These are phyloP conservation scores for Tolypeutes matacus DNA, from an alignment of 2,797 vertebrate genomes.

Conservation along the genomic window DNA sequence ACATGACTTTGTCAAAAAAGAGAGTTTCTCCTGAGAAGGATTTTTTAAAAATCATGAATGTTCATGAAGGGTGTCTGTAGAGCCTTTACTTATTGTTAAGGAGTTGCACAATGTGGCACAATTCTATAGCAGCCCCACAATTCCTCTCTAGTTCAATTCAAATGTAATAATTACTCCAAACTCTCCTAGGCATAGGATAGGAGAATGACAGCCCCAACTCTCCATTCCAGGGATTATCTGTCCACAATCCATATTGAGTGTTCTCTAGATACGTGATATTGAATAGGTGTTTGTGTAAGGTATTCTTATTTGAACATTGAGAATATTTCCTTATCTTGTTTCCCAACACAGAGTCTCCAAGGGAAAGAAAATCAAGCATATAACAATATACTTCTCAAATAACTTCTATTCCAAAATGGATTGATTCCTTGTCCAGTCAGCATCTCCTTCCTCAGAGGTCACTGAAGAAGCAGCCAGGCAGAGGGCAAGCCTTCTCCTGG, in stretches of 20 bases:
- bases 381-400: conserved; percentile 52
- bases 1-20: conserved; percentile 84
- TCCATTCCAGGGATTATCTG: background rate
- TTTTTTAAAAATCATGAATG: conserved; percentile 62
- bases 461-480: background rate
- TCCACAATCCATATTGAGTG: background rate
- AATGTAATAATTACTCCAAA: background rate
- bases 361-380: conserved; percentile 16
- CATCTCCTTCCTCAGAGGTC: conserved; percentile 46
- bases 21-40: conserved; percentile 71
- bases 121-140: background rate
- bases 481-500: background rate
- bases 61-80: conserved; percentile 54
- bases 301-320: background rate
- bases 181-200: background rate
- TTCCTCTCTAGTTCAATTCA: background rate
- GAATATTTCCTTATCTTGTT: conserved; percentile 51
- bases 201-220: background rate
- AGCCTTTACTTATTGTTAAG: conserved; percentile 10
- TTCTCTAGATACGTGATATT: conserved; percentile 7
- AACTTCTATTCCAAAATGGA: background rate
- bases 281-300: background rate
- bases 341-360: conserved; percentile 25
- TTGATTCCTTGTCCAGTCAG: background rate
- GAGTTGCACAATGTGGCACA: background rate